Evolutionary conservation across 2,888 invertebrate genomes (phyloP).

Genomic region (Cantharis lateralis): DNA sequence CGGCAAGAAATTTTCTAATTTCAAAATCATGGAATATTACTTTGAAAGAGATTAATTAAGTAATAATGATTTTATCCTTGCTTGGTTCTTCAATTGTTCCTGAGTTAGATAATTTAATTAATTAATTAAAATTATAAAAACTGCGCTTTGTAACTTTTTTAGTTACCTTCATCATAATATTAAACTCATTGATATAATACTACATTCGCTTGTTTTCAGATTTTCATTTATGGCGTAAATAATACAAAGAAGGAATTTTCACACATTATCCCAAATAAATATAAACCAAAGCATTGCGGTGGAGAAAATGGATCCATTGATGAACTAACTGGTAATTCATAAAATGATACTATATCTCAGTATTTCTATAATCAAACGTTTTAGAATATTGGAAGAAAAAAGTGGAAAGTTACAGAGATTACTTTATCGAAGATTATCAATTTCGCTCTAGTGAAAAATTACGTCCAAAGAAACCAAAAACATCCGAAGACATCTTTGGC

Average conservation of each 20-base stretch:
- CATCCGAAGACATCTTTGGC: constrained; percentile 60
- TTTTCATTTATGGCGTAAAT: background rate
- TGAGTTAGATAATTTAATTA: too few relatives aligned
- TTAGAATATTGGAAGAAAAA: constrained; percentile 56
- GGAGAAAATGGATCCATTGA: background rate
- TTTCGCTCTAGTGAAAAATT: constrained; percentile 59
- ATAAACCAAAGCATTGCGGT: background rate
- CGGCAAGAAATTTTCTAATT: too few relatives aligned
- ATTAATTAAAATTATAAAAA: too few relatives aligned
- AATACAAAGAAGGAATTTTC: background rate
- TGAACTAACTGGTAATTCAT: background rate
- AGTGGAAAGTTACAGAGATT: constrained; percentile 57
- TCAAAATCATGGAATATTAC: too few relatives aligned
- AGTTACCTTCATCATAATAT: background rate
- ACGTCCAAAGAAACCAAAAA: constrained; percentile 60
- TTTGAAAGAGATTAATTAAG: too few relatives aligned
- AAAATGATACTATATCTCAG: background rate
- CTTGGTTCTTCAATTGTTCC: too few relatives aligned
- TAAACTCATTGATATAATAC: too few relatives aligned
- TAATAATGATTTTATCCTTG: too few relatives aligned
- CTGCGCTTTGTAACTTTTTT: too few relatives aligned
- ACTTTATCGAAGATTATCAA: constrained; percentile 59
- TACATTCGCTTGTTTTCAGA: background rate
- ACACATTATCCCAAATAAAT: background rate
- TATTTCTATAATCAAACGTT: background rate